Evolutionary conservation across 2,888 invertebrate species (phyloP).

Genomic region (Seira ritae): DNA sequence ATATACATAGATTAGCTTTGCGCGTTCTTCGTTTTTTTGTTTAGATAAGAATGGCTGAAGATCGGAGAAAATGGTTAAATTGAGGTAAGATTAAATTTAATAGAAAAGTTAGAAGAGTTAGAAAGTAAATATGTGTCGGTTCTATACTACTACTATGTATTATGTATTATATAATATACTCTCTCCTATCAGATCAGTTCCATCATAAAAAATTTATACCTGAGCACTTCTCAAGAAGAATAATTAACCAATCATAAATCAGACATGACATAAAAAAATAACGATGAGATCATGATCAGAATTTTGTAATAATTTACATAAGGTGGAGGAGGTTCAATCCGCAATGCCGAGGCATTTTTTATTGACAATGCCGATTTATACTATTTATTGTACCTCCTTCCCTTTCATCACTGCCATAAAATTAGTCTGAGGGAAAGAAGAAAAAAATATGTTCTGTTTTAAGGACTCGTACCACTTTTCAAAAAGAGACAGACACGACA

Average conservation of each 20-base stretch:
- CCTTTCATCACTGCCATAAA: constrained; percentile 67
- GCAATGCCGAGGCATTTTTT: too few species aligned
- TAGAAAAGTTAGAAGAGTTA: too few species aligned
- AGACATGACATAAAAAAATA: neutral
- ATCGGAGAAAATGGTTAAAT: too few species aligned
- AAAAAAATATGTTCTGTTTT: neutral
- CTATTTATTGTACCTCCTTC: constrained; percentile 34
- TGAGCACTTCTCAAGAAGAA: neutral
- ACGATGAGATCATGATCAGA: neutral
- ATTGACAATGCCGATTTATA: too few species aligned
- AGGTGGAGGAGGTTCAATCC: neutral
- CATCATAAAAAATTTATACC: neutral
- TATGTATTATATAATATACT: too few species aligned
- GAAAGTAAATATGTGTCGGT: too few species aligned
- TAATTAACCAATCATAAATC: neutral
- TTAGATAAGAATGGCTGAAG: too few species aligned
- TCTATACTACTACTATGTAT: too few species aligned
- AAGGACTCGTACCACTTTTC: neutral
- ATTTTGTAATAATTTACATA: neutral
- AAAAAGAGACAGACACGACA: neutral
- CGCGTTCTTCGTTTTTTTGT: too few species aligned
- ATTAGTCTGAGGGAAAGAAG: constrained; percentile 60
- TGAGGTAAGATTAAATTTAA: too few species aligned
- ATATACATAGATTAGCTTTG: too few species aligned
- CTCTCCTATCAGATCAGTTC: too few species aligned